phyloP scores from a whole-genome alignment of 2,797 vertebrate genomes.

The Erithacus rubecula region DNA sequence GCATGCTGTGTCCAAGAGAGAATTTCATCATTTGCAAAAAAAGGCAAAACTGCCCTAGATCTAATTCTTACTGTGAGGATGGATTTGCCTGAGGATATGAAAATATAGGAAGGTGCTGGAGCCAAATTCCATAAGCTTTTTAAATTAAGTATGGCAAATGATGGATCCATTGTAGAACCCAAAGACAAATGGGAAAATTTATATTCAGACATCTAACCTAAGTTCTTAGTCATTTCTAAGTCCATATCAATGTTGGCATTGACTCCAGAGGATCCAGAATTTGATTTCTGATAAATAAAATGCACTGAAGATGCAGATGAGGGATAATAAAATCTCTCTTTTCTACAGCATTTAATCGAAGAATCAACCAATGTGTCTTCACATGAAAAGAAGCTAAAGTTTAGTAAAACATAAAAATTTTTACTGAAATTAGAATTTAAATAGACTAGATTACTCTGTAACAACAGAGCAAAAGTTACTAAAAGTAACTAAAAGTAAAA shows the following conservation, averaged over 20 bases:
- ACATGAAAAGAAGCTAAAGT: neutral
- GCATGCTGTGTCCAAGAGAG: conserved; percentile 25
- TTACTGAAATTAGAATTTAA: neutral
- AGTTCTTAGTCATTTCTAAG: neutral
- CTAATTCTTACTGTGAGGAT: neutral
- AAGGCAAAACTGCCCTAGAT: conserved; percentile 21
- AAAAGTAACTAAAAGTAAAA: no score
- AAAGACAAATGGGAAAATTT: neutral
- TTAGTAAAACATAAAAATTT: neutral
- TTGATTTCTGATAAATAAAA: neutral
- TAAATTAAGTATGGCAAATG: neutral
- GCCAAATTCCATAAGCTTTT: conserved; percentile 2
- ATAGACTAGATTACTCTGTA: neutral
- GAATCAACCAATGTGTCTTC: neutral
- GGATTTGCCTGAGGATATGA: neutral
- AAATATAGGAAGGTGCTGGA: conserved; percentile 5
- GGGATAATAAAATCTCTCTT: neutral
- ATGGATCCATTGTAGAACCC: neutral
- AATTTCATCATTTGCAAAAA: conserved; percentile 28
- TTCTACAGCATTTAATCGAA: neutral
- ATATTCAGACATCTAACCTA: neutral
- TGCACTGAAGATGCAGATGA: neutral
- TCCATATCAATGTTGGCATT: neutral
- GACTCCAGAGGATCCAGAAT: neutral
- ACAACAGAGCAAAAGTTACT: neutral